These are phyloP conservation scores for Pachyuromys duprasi DNA, from an alignment of 2,797 vertebrate genomes.

Conservation along the genomic window DNA sequence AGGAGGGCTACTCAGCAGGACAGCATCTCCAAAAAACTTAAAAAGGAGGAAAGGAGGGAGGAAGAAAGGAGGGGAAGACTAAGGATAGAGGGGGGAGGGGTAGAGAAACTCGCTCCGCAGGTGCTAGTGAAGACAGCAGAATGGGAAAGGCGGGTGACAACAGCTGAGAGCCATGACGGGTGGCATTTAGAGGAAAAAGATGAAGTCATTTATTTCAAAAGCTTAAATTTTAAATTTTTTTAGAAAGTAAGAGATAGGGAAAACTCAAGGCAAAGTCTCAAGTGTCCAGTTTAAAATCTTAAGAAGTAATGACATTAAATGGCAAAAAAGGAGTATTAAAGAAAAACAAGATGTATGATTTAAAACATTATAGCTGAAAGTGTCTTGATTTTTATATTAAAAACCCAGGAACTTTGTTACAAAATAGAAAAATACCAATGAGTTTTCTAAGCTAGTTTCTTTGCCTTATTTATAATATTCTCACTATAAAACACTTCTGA, in stretches of 20 bases:
- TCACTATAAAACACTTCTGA: slow-evolving; percentile 56
- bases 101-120: not conserved
- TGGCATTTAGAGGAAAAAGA: not conserved
- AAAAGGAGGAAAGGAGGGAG: not conserved
- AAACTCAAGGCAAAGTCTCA: not conserved
- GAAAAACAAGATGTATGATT: not conserved
- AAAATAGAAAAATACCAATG: slow-evolving; percentile 46
- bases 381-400: slow-evolving; percentile 47
- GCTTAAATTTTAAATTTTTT: slow-evolving; percentile 6
- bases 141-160: not conserved
- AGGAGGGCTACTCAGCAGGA: not conserved
- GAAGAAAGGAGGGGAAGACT: no score
- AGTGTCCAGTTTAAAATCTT: slow-evolving; percentile 30
- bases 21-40: not conserved
- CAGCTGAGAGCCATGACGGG: not conserved
- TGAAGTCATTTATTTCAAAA: slow-evolving; percentile 29
- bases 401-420: slow-evolving; percentile 12
- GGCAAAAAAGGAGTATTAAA: not conserved
- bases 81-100: fast-evolving
- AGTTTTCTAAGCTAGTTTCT: slow-evolving; percentile 35
- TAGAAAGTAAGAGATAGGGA: not conserved
- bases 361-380: not conserved
- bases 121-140: not conserved
- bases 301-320: not conserved
- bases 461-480: slow-evolving; percentile 46